phyloP scores from a whole-genome alignment of 2,888 invertebrate genomes.

The Nomada goodeniana region DNA sequence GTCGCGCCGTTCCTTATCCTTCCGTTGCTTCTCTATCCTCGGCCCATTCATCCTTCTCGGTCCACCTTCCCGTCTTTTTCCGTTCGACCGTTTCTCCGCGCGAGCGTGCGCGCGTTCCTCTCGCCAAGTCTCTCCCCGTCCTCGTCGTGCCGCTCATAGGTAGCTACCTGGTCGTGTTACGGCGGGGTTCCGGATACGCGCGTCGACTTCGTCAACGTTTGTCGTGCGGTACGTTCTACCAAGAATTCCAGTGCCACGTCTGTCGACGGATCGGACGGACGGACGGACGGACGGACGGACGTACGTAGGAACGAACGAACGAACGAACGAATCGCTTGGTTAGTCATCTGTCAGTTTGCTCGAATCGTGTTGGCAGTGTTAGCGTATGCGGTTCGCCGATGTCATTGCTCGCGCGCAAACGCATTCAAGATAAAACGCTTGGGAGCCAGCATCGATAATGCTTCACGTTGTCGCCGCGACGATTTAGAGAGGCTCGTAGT shows the following conservation, averaged over 20 bases:
- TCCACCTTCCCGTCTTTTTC: slow-evolving; percentile 48
- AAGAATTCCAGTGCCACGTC: slow-evolving; percentile 69
- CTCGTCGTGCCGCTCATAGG: slow-evolving; percentile 31
- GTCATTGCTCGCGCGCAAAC: slow-evolving; percentile 12
- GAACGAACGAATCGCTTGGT: slow-evolving; percentile 28
- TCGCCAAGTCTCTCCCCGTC: slow-evolving; percentile 31
- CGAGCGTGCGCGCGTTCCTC: slow-evolving; percentile 17
- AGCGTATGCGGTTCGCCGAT: background rate
- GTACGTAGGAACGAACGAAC: slow-evolving; percentile 28
- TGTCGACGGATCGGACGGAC: slow-evolving; percentile 29
- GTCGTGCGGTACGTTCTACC: slow-evolving; percentile 51
- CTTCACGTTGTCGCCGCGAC: background rate
- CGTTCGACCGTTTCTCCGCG: slow-evolving; percentile 23
- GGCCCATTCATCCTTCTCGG: slow-evolving; percentile 60
- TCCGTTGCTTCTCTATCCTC: slow-evolving; percentile 46
- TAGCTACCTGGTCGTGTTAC: slow-evolving; percentile 59
- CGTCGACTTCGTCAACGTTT: slow-evolving; percentile 59
- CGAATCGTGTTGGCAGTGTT: background rate
- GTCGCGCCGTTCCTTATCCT: slow-evolving; percentile 39
- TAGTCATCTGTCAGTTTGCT: background rate
- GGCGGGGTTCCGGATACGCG: slow-evolving; percentile 59
- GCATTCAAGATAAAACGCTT: background rate
- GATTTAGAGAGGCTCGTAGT: background rate
- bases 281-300: slow-evolving; percentile 4
- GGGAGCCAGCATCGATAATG: background rate